Percentiles rank a stretch among this genome's conserved stretches.
Conservation (phyloP, 2,888 invertebrate species). For the Acleris holmiana region DNA sequence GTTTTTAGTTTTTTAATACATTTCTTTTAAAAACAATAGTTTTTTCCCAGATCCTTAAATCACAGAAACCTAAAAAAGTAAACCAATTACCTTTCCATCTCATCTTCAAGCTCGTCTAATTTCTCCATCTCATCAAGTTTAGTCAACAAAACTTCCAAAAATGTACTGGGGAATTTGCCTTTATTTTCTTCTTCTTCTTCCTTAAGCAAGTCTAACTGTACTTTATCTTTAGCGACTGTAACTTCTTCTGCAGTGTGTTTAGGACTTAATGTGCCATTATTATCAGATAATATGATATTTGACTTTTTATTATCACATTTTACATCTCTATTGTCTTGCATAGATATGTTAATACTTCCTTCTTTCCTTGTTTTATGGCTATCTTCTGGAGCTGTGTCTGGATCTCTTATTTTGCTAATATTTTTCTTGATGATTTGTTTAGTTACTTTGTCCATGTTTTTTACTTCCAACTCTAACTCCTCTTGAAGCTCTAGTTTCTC, state of each 20-base stretch:
- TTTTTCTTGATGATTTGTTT: slow-evolving; percentile 43
- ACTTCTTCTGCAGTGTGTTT: slow-evolving; percentile 4
- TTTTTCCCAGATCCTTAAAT: no score
- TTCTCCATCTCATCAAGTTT: slow-evolving; percentile 83
- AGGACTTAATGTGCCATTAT: slow-evolving; percentile 8
- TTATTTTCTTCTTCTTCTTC: no score
- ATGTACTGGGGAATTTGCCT: slow-evolving; percentile 46
- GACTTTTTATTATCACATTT: slow-evolving; percentile 5
- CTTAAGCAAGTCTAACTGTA: slow-evolving; percentile 48
- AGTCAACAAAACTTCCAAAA: slow-evolving; percentile 71
- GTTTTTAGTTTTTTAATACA: no score
- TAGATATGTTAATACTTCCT: no score
- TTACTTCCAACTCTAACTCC: slow-evolving; percentile 79
- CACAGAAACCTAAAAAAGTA: background rate
- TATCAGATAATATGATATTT: background rate
- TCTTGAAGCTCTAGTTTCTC: slow-evolving; percentile 87
- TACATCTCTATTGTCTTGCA: background rate
- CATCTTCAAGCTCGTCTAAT: slow-evolving; percentile 82
- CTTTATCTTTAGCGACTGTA: slow-evolving; percentile 41
- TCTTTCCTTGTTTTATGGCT: background rate
- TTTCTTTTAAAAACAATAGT: no score
- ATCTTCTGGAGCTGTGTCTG: slow-evolving; percentile 22
- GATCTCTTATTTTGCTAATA: slow-evolving; percentile 44
- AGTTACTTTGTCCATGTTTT: slow-evolving; percentile 42
- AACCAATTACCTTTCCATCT: slow-evolving; percentile 76